These are phyloP conservation scores for Callipepla californica DNA, from an alignment of 2,113 vertebrate genomes.

Conservation along the genomic window DNA sequence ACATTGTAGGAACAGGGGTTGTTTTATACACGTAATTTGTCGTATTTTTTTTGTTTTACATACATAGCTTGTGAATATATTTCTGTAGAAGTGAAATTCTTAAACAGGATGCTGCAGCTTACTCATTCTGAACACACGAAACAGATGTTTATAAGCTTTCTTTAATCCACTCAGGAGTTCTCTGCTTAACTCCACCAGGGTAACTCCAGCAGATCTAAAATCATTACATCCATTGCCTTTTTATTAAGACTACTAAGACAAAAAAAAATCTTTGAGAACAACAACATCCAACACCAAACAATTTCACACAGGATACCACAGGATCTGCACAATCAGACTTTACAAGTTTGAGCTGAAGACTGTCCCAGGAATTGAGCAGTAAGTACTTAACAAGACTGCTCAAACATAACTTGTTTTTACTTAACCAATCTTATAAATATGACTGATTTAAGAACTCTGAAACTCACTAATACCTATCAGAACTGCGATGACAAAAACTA, in stretches of 20 bases:
- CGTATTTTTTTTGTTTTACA: background rate
- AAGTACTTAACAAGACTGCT: background rate
- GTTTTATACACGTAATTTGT: background rate
- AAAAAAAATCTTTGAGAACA: background rate
- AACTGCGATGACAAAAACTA: slow-evolving; percentile 46
- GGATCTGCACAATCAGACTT: background rate
- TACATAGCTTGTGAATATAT: background rate
- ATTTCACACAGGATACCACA: background rate
- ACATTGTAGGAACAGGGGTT: background rate
- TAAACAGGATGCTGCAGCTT: accelerated
- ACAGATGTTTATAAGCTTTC: background rate
- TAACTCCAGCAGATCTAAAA: background rate
- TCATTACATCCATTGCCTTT: background rate
- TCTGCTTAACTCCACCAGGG: background rate
- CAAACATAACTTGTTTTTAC: background rate
- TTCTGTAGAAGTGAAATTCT: background rate
- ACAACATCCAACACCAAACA: no score
- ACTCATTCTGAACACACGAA: background rate
- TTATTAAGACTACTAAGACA: background rate
- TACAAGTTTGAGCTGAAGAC: background rate
- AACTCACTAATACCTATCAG: slow-evolving; percentile 11
- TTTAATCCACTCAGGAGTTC: background rate
- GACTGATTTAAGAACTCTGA: background rate
- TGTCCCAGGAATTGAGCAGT: background rate
- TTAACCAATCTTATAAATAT: background rate